phyloP scores from a whole-genome alignment of 2,797 vertebrate species.

The Rhabdophis nuchalis region DNA sequence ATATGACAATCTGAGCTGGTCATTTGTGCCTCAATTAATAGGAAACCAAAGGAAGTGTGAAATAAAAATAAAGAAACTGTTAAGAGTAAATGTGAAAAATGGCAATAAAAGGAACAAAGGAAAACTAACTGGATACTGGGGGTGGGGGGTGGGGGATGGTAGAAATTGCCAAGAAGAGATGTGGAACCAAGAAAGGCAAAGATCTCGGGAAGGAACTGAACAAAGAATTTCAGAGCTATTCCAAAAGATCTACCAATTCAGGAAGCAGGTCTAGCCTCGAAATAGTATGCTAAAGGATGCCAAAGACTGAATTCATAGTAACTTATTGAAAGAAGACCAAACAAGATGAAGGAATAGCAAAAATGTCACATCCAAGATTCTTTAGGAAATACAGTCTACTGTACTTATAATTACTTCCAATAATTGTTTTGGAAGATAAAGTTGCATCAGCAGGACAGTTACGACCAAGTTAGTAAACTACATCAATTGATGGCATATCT shows the following conservation, averaged over 20 bases:
- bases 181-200: background rate
- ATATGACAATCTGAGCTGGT: background rate
- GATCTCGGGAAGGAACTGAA: background rate
- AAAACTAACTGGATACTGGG: background rate
- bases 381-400: background rate
- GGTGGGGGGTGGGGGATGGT: fast-evolving
- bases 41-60: background rate
- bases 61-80: background rate
- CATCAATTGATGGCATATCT: background rate
- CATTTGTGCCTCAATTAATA: background rate
- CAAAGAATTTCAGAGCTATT: background rate
- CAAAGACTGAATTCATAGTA: background rate
- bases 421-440: background rate
- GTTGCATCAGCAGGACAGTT: background rate
- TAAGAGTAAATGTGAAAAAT: background rate
- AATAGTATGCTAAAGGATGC: background rate
- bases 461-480: background rate
- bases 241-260: background rate
- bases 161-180: background rate
- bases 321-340: background rate
- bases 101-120: background rate
- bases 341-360: background rate
- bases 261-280: background rate
- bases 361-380: background rate
- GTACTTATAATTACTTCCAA: background rate